Conservation (phyloP, 2,888 invertebrate species). For the Fissipunctia ypsillon region DNA sequence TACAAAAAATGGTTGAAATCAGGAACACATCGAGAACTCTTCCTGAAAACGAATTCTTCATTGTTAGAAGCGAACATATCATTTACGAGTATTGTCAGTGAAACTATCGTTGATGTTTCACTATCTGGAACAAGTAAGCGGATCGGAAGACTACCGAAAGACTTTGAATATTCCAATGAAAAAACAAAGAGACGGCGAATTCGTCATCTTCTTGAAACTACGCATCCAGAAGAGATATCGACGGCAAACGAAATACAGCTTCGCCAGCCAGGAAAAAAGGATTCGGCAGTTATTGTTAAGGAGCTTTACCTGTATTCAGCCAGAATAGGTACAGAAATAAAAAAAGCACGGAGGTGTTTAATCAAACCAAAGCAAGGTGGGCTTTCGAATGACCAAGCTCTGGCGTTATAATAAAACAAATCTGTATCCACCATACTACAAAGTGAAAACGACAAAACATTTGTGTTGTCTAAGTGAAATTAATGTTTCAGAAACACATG, state of each 20-base stretch:
- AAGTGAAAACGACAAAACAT: background rate
- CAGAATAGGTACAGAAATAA: too few relatives aligned
- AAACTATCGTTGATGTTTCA: background rate
- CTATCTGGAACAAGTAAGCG: slow-evolving; percentile 2
- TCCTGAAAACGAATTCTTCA: background rate
- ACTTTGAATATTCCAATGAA: background rate
- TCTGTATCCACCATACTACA: background rate
- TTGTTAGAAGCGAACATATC: background rate
- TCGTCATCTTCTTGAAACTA: background rate
- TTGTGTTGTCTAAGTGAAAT: background rate
- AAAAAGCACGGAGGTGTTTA: too few relatives aligned
- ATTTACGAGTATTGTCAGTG: background rate
- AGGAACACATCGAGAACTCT: background rate
- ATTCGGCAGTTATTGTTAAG: background rate
- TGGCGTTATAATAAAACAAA: background rate
- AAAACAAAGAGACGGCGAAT: background rate
- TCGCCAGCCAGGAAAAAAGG: background rate
- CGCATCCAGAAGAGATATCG: slow-evolving; percentile 5
- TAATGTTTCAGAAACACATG: background rate
- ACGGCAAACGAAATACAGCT: slow-evolving; percentile 5
- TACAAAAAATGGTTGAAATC: background rate
- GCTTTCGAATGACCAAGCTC: too few relatives aligned
- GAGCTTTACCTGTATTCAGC: background rate
- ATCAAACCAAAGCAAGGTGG: too few relatives aligned
- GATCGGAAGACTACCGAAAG: background rate